phyloP scores from a whole-genome alignment of 2,888 invertebrate species.

The Anarsia innoxiella region DNA sequence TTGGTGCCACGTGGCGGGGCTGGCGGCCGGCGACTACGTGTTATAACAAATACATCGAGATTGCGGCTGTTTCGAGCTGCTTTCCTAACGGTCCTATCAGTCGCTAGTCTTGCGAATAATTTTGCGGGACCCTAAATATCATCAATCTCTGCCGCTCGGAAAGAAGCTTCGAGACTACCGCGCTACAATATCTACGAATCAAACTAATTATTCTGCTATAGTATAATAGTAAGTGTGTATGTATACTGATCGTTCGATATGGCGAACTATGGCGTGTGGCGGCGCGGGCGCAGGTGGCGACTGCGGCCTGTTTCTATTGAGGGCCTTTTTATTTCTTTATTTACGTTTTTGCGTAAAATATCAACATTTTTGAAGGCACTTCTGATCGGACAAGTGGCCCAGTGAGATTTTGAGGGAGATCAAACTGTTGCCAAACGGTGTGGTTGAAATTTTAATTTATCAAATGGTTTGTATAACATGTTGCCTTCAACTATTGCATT shows the following conservation, averaged over 20 bases:
- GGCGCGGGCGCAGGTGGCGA: slow-evolving; percentile 47
- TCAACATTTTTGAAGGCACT: slow-evolving; percentile 93
- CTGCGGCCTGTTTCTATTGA: slow-evolving; percentile 87
- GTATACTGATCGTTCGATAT: slow-evolving; percentile 58
- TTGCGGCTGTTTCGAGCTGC: slow-evolving; percentile 35
- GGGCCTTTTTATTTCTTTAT: slow-evolving; percentile 87
- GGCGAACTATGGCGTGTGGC: slow-evolving; percentile 50
- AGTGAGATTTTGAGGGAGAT: slow-evolving; percentile 79
- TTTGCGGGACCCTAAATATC: slow-evolving; percentile 3
- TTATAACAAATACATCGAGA: slow-evolving; percentile 74
- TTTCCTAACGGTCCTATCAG: slow-evolving; percentile 20
- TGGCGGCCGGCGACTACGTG: slow-evolving; percentile 64
- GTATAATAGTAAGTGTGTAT: slow-evolving; percentile 70
- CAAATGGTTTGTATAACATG: slow-evolving; percentile 35
- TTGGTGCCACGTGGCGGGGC: slow-evolving; percentile 48
- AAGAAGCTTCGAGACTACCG: slow-evolving; percentile 37
- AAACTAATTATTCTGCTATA: slow-evolving; percentile 74
- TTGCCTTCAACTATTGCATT: slow-evolving; percentile 90
- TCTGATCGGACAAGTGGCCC: slow-evolving; percentile 96
- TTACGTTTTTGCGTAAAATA: slow-evolving; percentile 86
- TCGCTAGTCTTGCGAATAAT: background rate
- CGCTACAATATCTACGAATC: slow-evolving; percentile 73
- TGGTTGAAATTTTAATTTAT: slow-evolving; percentile 25
- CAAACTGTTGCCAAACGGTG: slow-evolving; percentile 33
- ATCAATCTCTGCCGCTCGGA: slow-evolving; percentile 14